Base-by-base conservation (phyloP, 2,888 invertebrate species). In the Abscondita cerata region DNA sequence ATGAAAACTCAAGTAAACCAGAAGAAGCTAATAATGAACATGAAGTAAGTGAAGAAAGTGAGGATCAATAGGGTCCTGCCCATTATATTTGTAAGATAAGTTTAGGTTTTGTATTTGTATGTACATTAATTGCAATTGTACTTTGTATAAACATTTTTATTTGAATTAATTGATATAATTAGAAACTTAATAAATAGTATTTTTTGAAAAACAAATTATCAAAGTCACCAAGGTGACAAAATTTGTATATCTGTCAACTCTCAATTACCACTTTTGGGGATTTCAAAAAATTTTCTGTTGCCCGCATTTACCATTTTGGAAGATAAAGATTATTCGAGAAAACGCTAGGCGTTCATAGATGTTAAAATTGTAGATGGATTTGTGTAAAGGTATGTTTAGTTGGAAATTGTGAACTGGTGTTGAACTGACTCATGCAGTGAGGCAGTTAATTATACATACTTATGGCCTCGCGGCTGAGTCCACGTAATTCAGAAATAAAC, bases 401-500 rank as follows among this genome's bases (percentile, higher is more conserved):
- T 52, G 41, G 50, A 62, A 58, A 62, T 56, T 50, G 56, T 58
- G 51, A 54, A 48, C 19, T 53, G 54, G 57, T 56, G 40, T 51
- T 58, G 51, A 54, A 48, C 19, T 53, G 54, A 59, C 54, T 34
- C 52, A 48, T 59, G 50, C 19, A 36, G 11, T 50, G 16, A 48
- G 31, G 20, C 13, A 31, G 25, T 47, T 36, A 34, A 18, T 41
- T 40, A 52, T 16, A 12, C 11, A 52, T 34, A 62, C 62, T 81
- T 79, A 89, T 89, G 89, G 89, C 88, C 85, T 85, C 87, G 83
- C 86, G 86, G 82, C 84, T 89, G 81, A 87, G 86, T 85, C 87
- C 90, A 80, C 87, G 89, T 81, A 89, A 87, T 83, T 93, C 93
- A 74, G 93, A 94, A 84, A 88, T 92, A 70, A 90, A 90, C 79